These are phyloP conservation scores for Conus ventricosus DNA, from an alignment of 1,140 invertebrate genomes.

Conservation along the genomic window DNA sequence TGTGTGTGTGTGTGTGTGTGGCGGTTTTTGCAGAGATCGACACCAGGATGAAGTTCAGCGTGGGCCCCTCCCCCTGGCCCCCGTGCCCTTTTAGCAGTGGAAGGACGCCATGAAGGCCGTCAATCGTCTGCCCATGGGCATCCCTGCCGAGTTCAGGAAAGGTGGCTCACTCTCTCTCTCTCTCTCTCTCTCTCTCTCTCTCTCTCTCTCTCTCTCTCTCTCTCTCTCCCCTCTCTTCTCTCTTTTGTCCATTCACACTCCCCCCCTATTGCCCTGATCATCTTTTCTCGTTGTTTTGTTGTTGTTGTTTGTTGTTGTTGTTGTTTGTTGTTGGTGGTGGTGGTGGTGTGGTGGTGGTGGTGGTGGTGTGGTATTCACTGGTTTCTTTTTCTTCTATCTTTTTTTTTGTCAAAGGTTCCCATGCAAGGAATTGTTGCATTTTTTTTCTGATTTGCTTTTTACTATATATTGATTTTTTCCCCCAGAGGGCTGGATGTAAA, in stretches of 20 bases:
- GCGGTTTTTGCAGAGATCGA: slow-evolving; percentile 77
- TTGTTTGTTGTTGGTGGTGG: too few species aligned
- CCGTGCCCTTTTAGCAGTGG: slow-evolving; percentile 92
- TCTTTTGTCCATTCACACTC: neutral
- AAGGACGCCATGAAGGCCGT: slow-evolving; percentile 97
- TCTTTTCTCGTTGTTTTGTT: too few species aligned
- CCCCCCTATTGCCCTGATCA: too few species aligned
- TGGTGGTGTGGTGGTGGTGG: too few species aligned
- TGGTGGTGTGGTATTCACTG: too few species aligned
- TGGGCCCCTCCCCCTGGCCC: slow-evolving; percentile 74
- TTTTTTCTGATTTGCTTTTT: too few species aligned
- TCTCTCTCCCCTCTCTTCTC: neutral
- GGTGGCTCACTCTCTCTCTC: neutral
- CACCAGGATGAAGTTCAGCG: slow-evolving; percentile 79
- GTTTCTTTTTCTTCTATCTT: too few species aligned
- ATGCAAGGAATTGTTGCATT: too few species aligned
- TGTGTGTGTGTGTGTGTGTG: neutral
- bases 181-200: neutral
- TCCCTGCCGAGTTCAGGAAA: slow-evolving; percentile 92
- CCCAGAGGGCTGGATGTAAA: too few species aligned
- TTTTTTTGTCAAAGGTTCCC: too few species aligned
- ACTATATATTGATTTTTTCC: too few species aligned
- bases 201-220: neutral
- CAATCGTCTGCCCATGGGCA: slow-evolving; percentile 91
- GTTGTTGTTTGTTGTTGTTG: too few species aligned